Percentiles rank a stretch among this genome's conserved stretches.
These are phyloP conservation scores for Ctenochaetus hawaiiensis DNA, from an alignment of 2,797 vertebrate species.

Conservation along the genomic window DNA sequence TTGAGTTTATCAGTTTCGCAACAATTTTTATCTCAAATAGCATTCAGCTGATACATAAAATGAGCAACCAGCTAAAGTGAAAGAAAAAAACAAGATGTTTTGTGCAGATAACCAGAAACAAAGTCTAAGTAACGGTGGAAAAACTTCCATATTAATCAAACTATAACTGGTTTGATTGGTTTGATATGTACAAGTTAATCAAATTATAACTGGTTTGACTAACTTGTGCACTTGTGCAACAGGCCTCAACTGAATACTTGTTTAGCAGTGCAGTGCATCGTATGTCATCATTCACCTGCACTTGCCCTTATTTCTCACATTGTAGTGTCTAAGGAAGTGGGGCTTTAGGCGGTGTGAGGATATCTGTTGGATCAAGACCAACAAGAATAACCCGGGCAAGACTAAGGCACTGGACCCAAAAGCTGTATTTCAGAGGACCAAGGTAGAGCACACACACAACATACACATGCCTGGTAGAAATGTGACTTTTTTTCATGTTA, in stretches of 20 bases:
- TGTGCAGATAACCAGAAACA: neutral
- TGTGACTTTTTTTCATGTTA: constrained; percentile 1
- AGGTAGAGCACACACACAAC: constrained; percentile 83
- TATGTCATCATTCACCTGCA: neutral
- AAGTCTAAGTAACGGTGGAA: no score
- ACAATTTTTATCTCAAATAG: neutral
- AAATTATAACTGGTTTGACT: no score
- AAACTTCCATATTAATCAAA: neutral
- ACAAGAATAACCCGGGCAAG: constrained; percentile 98
- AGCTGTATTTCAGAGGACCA: constrained; percentile 98
- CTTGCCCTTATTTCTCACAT: neutral
- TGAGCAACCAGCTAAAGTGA: neutral
- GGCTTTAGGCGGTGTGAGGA: constrained; percentile 98
- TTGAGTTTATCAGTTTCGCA: neutral
- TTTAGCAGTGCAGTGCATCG: neutral
- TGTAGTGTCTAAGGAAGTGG: constrained; percentile 97
- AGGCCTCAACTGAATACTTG: neutral
- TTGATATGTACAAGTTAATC: no score
- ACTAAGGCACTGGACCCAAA: constrained; percentile 98
- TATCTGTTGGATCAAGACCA: constrained; percentile 99
- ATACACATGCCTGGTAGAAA: neutral
- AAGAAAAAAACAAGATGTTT: neutral
- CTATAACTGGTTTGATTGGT: no score
- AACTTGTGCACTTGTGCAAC: neutral
- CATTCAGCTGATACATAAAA: neutral